Conservation (phyloP, 1,140 invertebrate genomes). For the Drosophila pachea region DNA sequence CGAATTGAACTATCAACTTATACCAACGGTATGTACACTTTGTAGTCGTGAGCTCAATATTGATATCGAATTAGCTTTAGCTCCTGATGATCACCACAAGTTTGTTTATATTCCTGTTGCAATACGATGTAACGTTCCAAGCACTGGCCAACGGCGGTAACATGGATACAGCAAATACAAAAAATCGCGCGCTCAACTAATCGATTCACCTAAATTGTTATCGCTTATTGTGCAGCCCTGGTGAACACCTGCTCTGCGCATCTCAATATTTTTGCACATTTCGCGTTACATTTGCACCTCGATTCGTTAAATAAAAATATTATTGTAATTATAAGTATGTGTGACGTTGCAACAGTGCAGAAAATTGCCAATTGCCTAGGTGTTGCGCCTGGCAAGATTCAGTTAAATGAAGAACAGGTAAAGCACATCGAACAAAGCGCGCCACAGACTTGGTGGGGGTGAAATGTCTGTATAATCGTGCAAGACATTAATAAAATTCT, state of each 20-base stretch:
- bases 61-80: slow-evolving; percentile 20
- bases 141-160: slow-evolving; percentile 40
- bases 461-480: background rate
- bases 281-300: slow-evolving; percentile 10
- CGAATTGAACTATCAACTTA: slow-evolving; percentile 44
- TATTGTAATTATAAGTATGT: slow-evolving; percentile 49
- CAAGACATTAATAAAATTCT: slow-evolving; percentile 40
- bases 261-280: slow-evolving; percentile 30
- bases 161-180: slow-evolving; percentile 10
- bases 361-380: slow-evolving; percentile 74
- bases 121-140: slow-evolving; percentile 71
- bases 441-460: background rate
- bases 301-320: slow-evolving; percentile 16
- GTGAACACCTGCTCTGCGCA: slow-evolving; percentile 12
- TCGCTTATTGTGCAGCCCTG: slow-evolving; percentile 22
- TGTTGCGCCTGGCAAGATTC: slow-evolving; percentile 58
- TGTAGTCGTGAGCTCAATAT: background rate
- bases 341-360: slow-evolving; percentile 69
- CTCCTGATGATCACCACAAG: slow-evolving; percentile 55
- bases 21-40: slow-evolving; percentile 42
- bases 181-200: background rate
- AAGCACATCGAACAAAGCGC: background rate
- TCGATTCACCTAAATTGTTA: slow-evolving; percentile 4
- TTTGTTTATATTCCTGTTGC: slow-evolving; percentile 69
- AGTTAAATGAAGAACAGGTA: slow-evolving; percentile 71